phyloP scores from a whole-genome alignment of 2,888 invertebrate species.

The Euphydryas editha region DNA sequence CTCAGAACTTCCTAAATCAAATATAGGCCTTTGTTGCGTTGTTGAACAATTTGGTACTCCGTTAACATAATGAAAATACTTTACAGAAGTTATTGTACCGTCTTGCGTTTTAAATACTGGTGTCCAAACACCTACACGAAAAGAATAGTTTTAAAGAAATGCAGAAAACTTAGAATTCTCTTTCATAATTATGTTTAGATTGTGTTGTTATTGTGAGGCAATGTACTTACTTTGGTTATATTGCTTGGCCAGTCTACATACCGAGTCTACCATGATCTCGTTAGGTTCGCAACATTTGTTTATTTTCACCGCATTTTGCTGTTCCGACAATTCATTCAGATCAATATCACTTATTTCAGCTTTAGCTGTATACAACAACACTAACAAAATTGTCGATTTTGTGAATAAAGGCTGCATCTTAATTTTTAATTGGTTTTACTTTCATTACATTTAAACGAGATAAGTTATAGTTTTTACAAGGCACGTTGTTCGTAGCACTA shows the following conservation, averaged over 20 bases:
- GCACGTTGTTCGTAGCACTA: not conserved
- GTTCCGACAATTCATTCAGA: conserved; percentile 76
- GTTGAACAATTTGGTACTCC: conserved; percentile 88
- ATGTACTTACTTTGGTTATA: conserved; percentile 83
- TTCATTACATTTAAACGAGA: conserved; percentile 13
- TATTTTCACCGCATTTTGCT: conserved; percentile 82
- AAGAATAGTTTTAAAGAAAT: not conserved
- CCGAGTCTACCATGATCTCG: conserved; percentile 87
- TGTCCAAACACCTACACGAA: conserved; percentile 73
- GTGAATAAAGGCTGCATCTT: conserved; percentile 24
- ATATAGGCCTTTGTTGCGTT: conserved; percentile 87
- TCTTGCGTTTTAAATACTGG: conserved; percentile 87
- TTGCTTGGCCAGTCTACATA: conserved; percentile 85
- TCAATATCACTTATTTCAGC: conserved; percentile 60
- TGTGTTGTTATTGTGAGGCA: not conserved
- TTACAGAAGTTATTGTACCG: conserved; percentile 82
- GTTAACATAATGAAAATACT: conserved; percentile 83
- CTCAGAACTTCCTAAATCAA: conserved; percentile 84
- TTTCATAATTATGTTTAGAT: not conserved
- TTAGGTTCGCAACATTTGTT: conserved; percentile 91
- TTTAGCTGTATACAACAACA: conserved; percentile 3
- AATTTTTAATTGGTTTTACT: conserved; percentile 10
- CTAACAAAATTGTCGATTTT: conserved; percentile 26
- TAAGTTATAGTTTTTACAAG: not conserved
- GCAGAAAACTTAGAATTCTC: not conserved